Percentiles rank a stretch among this genome's conserved stretches.
These are phyloP conservation scores for Glossophaga mutica DNA, from an alignment of 2,797 vertebrate species.

Conservation along the genomic window DNA sequence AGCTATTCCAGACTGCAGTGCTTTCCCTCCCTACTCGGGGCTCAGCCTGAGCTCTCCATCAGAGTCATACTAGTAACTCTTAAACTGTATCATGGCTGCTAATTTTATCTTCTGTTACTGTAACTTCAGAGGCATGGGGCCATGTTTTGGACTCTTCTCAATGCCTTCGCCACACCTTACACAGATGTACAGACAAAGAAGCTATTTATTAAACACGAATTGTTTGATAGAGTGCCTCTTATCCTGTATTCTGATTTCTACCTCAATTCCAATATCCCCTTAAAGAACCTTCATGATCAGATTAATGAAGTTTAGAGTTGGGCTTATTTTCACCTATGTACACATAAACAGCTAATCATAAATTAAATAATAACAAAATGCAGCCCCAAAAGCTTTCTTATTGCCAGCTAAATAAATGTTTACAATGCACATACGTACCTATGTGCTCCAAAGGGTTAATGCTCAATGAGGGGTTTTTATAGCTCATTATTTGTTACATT, in stretches of 20 bases:
- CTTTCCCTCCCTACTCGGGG: not conserved
- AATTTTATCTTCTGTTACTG: not conserved
- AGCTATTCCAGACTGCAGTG: not conserved
- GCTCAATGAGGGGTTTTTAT: constrained; percentile 75
- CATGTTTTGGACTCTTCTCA: not conserved
- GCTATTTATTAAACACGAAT: not conserved
- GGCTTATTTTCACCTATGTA: not conserved
- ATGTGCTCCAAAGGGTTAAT: constrained; percentile 77
- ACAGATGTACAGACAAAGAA: not conserved
- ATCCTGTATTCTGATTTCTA: not conserved
- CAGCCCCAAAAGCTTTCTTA: constrained; percentile 31
- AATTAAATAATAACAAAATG: constrained; percentile 57
- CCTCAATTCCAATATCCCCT: not conserved
- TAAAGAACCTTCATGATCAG: not conserved
- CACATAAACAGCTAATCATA: constrained; percentile 11
- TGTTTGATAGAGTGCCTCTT: not conserved
- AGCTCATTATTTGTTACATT: constrained; percentile 82
- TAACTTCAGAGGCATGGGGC: not conserved
- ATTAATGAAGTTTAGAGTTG: constrained; percentile 33
- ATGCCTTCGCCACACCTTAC: not conserved
- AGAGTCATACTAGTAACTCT: not conserved
- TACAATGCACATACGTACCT: not conserved
- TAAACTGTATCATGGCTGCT: not conserved
- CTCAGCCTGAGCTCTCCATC: not conserved
- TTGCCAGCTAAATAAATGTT: constrained; percentile 33